These are phyloP conservation scores for Stylophora pistillata DNA, from an alignment of 64 coral and sea anemone species.

Conservation along the genomic window DNA sequence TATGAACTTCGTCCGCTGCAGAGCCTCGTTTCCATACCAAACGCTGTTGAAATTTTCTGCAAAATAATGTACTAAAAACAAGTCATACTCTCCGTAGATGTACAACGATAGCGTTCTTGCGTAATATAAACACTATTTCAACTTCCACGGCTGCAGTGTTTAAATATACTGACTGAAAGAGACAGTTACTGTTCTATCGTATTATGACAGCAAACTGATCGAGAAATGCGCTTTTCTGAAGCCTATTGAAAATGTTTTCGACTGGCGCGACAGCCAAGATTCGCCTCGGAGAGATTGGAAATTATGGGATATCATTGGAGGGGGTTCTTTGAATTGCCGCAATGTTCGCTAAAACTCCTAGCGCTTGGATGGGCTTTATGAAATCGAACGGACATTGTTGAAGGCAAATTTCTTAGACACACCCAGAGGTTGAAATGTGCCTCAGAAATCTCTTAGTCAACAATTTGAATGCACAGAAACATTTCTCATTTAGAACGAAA, in stretches of 20 bases:
- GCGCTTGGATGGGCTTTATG: constrained; percentile 53
- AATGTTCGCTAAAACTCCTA: constrained; percentile 62
- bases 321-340: constrained; percentile 78
- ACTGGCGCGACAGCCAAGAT: neutral
- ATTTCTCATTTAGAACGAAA: constrained; percentile 17
- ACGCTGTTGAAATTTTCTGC: too few species aligned
- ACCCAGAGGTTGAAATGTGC: neutral
- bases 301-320: constrained; percentile 98
- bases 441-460: constrained; percentile 12
- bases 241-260: neutral
- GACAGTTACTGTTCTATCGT: neutral
- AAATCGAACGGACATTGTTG: constrained; percentile 72
- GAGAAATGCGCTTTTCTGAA: neutral
- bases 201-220: neutral
- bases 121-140: neutral
- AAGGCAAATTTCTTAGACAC: constrained; percentile 46
- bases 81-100: neutral
- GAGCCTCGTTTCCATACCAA: too few species aligned
- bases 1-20: too few species aligned
- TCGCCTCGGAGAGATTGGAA: constrained; percentile 39
- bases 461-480: neutral
- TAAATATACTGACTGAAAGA: neutral
- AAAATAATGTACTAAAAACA: neutral
- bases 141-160: neutral
- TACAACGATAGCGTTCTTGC: neutral